Conservation (phyloP, 2,113 vertebrate species). For the Centropus unirufus region DNA sequence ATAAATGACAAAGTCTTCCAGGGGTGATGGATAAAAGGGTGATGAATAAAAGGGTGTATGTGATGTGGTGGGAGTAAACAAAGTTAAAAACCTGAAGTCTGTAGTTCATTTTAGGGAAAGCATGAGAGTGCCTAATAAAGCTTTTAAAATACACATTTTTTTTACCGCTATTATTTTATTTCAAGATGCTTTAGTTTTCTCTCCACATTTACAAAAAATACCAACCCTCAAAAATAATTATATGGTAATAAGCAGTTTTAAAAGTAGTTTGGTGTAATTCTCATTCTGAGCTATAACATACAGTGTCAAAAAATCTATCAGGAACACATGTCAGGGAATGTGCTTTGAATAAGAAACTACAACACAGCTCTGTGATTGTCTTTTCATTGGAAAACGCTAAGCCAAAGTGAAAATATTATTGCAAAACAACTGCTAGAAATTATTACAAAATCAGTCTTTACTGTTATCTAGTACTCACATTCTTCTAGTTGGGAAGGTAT, state of each 20-base stretch:
- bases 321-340: background rate
- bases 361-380: background rate
- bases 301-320: background rate
- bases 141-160: background rate
- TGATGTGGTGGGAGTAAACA: background rate
- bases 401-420: background rate
- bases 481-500: slow-evolving; percentile 7
- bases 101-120: background rate
- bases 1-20: background rate
- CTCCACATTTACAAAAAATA: background rate
- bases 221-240: background rate
- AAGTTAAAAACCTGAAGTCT: background rate
- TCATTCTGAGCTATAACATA: background rate
- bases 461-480: background rate
- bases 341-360: background rate
- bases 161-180: background rate
- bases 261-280: background rate
- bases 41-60: background rate
- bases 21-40: background rate
- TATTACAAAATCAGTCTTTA: slow-evolving; percentile 9
- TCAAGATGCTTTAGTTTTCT: background rate
- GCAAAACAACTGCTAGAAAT: background rate
- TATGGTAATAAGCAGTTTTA: background rate
- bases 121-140: background rate
- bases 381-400: background rate